Percentiles rank a stretch among this genome's conserved stretches.
These are phyloP conservation scores for Crotalus viridis DNA, from an alignment of 2,113 vertebrate genomes.

Conservation along the genomic window DNA sequence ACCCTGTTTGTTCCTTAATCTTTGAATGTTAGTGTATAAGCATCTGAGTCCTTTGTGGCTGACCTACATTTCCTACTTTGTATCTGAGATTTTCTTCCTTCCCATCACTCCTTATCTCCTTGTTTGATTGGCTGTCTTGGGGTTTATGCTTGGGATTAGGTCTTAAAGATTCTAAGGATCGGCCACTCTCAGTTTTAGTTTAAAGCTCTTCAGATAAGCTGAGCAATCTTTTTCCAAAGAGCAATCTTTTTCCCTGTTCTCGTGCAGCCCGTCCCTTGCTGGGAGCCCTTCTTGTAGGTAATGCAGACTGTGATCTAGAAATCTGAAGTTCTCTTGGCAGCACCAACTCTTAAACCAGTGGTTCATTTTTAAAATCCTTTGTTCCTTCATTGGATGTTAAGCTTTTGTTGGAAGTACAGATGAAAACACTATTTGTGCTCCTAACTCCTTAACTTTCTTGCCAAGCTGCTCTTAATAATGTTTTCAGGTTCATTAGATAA, in stretches of 20 bases:
- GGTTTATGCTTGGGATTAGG: background rate
- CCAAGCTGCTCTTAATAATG: background rate
- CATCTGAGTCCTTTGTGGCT: background rate
- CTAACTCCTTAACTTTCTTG: background rate
- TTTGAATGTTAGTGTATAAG: background rate
- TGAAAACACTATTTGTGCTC: background rate
- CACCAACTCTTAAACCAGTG: background rate
- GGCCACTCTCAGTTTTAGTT: background rate
- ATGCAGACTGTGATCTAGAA: background rate
- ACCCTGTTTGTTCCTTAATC: background rate
- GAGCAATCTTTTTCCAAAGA: background rate
- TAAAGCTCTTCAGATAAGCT: background rate
- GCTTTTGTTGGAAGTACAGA: background rate
- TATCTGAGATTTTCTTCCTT: background rate
- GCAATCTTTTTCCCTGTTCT: background rate
- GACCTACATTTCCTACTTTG: background rate
- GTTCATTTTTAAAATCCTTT: background rate
- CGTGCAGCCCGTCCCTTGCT: background rate
- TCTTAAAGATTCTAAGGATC: background rate
- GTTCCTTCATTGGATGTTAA: background rate
- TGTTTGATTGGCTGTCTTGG: background rate
- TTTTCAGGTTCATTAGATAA: background rate
- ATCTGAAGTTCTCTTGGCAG: background rate
- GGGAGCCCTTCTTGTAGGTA: background rate
- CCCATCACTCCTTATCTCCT: background rate